Percentiles rank a stretch among this genome's conserved stretches.
Evolutionary conservation across 1,140 invertebrate species (phyloP).

Genomic region (Drosophila nannoptera): DNA sequence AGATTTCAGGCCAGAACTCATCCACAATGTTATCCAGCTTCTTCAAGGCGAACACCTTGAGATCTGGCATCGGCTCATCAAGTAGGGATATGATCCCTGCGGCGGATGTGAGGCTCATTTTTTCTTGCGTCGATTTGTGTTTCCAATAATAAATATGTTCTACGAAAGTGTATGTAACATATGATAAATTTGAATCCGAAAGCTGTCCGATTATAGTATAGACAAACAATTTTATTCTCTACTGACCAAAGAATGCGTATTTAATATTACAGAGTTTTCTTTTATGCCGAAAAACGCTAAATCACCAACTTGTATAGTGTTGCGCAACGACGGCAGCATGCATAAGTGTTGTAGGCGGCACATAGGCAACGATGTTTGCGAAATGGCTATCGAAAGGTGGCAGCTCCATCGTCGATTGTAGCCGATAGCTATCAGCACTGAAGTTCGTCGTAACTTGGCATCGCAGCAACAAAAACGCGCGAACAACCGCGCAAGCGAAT

Average conservation of each 20-base stretch:
- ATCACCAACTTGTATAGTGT: slow-evolving; percentile 59
- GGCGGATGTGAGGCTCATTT: slow-evolving; percentile 81
- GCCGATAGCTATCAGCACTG: background rate
- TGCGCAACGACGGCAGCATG: slow-evolving; percentile 21
- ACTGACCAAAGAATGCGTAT: slow-evolving; percentile 64
- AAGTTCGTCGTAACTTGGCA: slow-evolving; percentile 9
- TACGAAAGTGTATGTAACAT: slow-evolving; percentile 47
- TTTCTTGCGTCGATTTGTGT: slow-evolving; percentile 48
- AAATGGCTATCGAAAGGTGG: background rate
- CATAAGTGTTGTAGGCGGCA: slow-evolving; percentile 9
- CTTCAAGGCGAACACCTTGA: slow-evolving; percentile 94
- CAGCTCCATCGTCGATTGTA: background rate
- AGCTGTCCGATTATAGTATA: slow-evolving; percentile 2
- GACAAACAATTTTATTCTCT: slow-evolving; percentile 16
- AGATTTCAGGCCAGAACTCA: slow-evolving; percentile 99
- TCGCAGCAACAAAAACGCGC: slow-evolving; percentile 58
- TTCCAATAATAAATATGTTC: slow-evolving; percentile 48
- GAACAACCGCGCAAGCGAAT: slow-evolving; percentile 26
- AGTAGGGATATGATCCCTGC: slow-evolving; percentile 97
- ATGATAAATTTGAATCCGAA: slow-evolving; percentile 38
- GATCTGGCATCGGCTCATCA: slow-evolving; percentile 94
- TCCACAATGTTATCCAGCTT: slow-evolving; percentile 96
- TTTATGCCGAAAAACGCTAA: slow-evolving; percentile 76
- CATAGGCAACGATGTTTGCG: background rate
- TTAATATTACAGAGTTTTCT: slow-evolving; percentile 57